Evolutionary conservation across 2,113 vertebrate species (phyloP).

Genomic region (Toxotes jaculatrix): DNA sequence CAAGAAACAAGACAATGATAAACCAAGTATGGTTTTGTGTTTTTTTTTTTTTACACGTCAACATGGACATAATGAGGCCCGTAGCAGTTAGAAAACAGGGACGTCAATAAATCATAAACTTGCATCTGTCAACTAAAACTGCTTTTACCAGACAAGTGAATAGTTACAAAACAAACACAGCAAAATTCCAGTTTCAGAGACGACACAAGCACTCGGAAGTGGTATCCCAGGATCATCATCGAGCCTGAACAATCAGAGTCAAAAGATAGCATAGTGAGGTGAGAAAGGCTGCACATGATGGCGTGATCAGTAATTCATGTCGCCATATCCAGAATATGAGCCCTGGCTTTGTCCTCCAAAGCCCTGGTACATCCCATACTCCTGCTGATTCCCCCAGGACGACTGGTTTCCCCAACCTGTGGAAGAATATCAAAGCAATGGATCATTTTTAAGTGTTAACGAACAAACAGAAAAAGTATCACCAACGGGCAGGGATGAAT

Average conservation of each 20-base stretch:
- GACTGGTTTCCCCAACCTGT: slow-evolving; percentile 75
- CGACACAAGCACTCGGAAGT: slow-evolving; percentile 14
- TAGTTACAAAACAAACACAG: slow-evolving; percentile 21
- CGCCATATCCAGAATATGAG: slow-evolving; percentile 65
- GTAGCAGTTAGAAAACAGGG: slow-evolving; percentile 4
- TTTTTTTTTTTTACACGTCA: slow-evolving; percentile 33
- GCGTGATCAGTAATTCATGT: slow-evolving; percentile 58
- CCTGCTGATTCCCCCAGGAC: slow-evolving; percentile 68
- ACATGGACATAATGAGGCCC: slow-evolving; percentile 11
- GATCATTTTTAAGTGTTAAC: background rate
- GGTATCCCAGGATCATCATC: slow-evolving; percentile 2
- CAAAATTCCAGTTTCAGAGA: slow-evolving; percentile 39
- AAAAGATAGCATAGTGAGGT: background rate
- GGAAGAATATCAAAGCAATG: background rate
- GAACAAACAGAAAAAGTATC: background rate
- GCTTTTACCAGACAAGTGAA: slow-evolving; percentile 26
- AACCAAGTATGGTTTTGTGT: background rate
- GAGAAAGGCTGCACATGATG: background rate
- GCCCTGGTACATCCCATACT: slow-evolving; percentile 59
- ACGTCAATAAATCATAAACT: background rate
- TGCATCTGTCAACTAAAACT: background rate
- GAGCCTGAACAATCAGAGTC: slow-evolving; percentile 11
- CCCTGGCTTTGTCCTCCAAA: slow-evolving; percentile 60
- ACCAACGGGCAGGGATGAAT: too few relatives aligned
- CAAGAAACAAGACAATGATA: slow-evolving; percentile 23